Percentiles rank a stretch among this genome's conserved stretches.
Conservation (phyloP, 2,888 invertebrate genomes). For the Ypsolopha sequella region DNA sequence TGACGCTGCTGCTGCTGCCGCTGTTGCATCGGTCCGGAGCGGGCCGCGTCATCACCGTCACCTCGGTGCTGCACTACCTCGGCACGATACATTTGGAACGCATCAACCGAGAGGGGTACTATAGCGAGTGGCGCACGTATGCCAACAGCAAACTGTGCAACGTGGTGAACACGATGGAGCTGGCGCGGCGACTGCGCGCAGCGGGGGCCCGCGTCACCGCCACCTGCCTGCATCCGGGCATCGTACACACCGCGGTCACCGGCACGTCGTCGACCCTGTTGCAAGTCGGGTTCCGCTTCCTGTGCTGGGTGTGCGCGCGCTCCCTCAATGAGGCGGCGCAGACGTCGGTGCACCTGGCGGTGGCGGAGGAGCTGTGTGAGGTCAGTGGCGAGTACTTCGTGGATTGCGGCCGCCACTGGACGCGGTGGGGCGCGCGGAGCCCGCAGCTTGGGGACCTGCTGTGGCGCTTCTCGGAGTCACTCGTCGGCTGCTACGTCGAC, state of each 20-base stretch:
- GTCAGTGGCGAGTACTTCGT: neutral
- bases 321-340: neutral
- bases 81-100: constrained; percentile 74
- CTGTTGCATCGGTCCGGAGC: constrained; percentile 76
- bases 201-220: neutral
- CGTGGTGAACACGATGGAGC: neutral
- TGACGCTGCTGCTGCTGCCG: constrained; percentile 76
- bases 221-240: neutral
- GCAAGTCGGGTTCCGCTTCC: neutral
- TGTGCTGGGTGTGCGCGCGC: neutral
- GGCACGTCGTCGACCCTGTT: neutral
- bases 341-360: neutral
- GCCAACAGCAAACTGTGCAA: constrained; percentile 2
- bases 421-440: neutral
- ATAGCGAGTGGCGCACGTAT: neutral
- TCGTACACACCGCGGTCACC: neutral
- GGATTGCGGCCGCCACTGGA: neutral
- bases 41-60: constrained; percentile 77
- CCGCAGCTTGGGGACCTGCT: neutral
- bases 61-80: constrained; percentile 75
- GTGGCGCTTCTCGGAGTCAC: neutral
- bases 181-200: neutral
- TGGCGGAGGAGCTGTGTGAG: neutral
- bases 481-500: neutral
- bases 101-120: constrained; percentile 44